Evolutionary conservation across 2,888 invertebrate species (phyloP).

Genomic region (Linyphia triangularis): DNA sequence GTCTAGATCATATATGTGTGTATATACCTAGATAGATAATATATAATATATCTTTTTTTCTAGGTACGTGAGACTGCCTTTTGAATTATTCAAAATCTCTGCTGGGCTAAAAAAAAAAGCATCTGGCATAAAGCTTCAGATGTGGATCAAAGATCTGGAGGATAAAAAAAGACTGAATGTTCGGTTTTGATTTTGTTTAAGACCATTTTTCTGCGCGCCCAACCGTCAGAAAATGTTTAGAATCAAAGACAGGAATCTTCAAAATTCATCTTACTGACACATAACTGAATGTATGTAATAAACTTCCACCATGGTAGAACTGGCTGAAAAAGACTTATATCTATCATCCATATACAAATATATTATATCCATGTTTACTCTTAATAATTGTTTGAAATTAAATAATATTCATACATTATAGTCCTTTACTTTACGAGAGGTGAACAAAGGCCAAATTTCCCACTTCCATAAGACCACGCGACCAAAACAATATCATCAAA

Average conservation of each 20-base stretch:
- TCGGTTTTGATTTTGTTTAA: slow-evolving; percentile 21
- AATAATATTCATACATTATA: no score
- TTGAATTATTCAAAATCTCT: slow-evolving; percentile 66
- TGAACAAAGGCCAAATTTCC: no score
- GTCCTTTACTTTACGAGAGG: no score
- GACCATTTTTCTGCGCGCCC: slow-evolving; percentile 43
- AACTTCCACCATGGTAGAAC: background rate
- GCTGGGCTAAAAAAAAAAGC: slow-evolving; percentile 57
- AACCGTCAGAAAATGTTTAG: slow-evolving; percentile 42
- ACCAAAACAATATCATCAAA: no score
- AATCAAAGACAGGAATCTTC: no score
- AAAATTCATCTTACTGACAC: background rate
- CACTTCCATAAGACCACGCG: no score
- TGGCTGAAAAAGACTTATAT: no score
- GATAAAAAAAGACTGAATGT: slow-evolving; percentile 32
- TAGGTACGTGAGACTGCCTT: slow-evolving; percentile 23
- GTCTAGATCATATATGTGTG: slow-evolving; percentile 30
- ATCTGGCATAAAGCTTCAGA: slow-evolving; percentile 49
- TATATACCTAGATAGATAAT: slow-evolving; percentile 38
- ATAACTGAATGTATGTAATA: background rate
- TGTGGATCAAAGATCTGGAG: slow-evolving; percentile 56
- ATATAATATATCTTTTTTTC: slow-evolving; percentile 28
- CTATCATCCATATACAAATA: no score
- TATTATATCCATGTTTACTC: no score
- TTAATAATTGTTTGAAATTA: no score